Evolutionary conservation across 1,140 invertebrate species (phyloP).

Genomic region (Bradynema listronoti): DNA sequence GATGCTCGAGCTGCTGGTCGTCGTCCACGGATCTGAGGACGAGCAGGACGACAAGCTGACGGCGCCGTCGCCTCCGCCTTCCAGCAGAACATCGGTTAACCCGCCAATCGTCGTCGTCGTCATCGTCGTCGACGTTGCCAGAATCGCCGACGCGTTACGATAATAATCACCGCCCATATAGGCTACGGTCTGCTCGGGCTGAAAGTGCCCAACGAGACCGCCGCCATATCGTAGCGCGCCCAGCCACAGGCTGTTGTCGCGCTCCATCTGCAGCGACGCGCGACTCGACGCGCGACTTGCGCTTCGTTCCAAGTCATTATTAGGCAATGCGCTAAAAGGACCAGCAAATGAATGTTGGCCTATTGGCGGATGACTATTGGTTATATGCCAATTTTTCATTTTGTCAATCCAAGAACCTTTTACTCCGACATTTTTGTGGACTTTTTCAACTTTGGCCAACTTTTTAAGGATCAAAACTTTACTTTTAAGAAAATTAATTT

Average conservation of each 20-base stretch:
- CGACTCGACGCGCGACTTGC: too few relatives aligned
- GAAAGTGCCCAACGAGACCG: slow-evolving; percentile 79
- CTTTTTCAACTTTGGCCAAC: too few relatives aligned
- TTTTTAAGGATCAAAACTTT: too few relatives aligned
- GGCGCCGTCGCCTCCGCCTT: too few relatives aligned
- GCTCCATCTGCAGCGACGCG: too few relatives aligned
- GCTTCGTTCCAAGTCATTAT: too few relatives aligned
- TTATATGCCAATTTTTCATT: not conserved
- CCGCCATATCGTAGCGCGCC: slow-evolving; percentile 72
- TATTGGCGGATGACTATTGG: not conserved
- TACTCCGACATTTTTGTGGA: too few relatives aligned
- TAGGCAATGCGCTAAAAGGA: not conserved
- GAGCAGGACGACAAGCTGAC: slow-evolving; percentile 3
- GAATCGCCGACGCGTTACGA: too few relatives aligned
- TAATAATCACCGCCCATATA: slow-evolving; percentile 66
- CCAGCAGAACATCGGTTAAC: slow-evolving; percentile 6
- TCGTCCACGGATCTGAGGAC: not conserved
- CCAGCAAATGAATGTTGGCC: not conserved
- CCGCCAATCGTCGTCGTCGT: slow-evolving; percentile 18
- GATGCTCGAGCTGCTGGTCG: slow-evolving; percentile 8
- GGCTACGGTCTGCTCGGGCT: slow-evolving; percentile 78
- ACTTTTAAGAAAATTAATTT: too few relatives aligned
- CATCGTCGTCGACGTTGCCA: slow-evolving; percentile 13
- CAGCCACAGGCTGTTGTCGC: too few relatives aligned
- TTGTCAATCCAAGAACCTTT: not conserved